A percentile compares a stretch with the other conserved stretches of the same genome.
Evolutionary conservation across 2,113 vertebrate species (phyloP).

Genomic region (Neogobius melanostomus): DNA sequence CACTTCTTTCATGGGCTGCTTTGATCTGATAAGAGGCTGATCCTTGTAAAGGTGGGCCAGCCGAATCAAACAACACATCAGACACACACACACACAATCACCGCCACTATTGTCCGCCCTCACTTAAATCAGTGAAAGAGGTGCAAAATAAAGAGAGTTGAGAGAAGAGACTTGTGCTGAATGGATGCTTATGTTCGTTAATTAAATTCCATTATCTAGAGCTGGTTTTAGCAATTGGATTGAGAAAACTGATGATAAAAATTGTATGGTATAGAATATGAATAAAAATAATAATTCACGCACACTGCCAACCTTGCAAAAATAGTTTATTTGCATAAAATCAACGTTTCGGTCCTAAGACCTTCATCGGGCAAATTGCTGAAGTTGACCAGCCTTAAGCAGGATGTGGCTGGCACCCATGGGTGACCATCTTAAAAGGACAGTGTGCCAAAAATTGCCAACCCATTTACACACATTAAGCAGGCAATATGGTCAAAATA

Average conservation of each 20-base stretch:
- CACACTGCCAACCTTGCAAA: no score
- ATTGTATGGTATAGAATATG: slow-evolving; percentile 5
- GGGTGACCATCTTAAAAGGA: no score
- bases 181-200: slow-evolving; percentile 68
- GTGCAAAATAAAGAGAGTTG: slow-evolving; percentile 70
- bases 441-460: no score
- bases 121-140: slow-evolving; percentile 70
- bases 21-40: slow-evolving; percentile 90
- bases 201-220: slow-evolving; percentile 74
- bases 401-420: no score
- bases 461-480: no score
- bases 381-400: no score
- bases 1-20: slow-evolving; percentile 70
- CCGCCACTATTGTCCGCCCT: slow-evolving; percentile 67
- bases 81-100: slow-evolving; percentile 67
- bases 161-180: slow-evolving; percentile 62
- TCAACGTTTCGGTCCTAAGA: no score
- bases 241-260: neutral
- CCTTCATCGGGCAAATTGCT: no score
- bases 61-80: slow-evolving; percentile 77
- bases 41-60: slow-evolving; percentile 74
- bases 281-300: no score
- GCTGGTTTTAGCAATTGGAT: slow-evolving; percentile 37
- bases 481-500: no score
- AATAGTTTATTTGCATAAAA: no score